Evolutionary conservation across 2,888 invertebrate species (phyloP), one percentile per base, ranked within the genome.

Genomic region (Periphyllus acericola): DNA sequence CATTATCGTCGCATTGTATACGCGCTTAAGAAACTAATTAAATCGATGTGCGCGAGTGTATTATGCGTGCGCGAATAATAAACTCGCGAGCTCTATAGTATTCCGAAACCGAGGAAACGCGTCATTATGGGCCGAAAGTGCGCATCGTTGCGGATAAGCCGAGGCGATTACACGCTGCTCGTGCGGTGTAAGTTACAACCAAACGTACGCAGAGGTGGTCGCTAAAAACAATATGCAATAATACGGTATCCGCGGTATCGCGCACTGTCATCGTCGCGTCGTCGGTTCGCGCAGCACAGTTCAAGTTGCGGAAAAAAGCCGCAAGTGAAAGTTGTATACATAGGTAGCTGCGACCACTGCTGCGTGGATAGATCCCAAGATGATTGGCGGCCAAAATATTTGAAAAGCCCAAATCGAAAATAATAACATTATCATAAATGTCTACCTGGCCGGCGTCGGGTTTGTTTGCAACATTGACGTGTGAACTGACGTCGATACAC

Each of bases 1-100:
- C 74, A 34, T 83, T 78, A 78, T 68, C 66, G 84, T 78, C 29
- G 66, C 46, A 78, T 85, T 85, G 84, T 85, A 29, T 85, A 68
- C 52, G 19, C 66, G 40, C 75, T n/a, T 19, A 19, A 75, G 14
- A 32, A 82, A 85, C 84, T 68, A 85, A 78, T 85, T 85, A 85
- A 84, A 76, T 21, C 55, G n/a, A 34, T 60, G 21, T 14, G 11
- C 6, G 21, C 21, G 40, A 8, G 60, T 40, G 29, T 74, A n/a
- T 40, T 80, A 34, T 80, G 66, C n/a, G n/a, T 14, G 46, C 14
- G 46, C 46, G 14, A 46, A 46, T 46, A 46, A 46, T 46, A 46
- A 21, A 60, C 25, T 60, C 2, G 6, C n/a, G 29, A 32, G 11
- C 11, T 17, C 17, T 60, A 11, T 68, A 29, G 29, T 71, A 29